Evolutionary conservation across 2,113 vertebrate genomes (phyloP), one percentile per base, ranked within the genome.

Genomic region (Monopterus albus): DNA sequence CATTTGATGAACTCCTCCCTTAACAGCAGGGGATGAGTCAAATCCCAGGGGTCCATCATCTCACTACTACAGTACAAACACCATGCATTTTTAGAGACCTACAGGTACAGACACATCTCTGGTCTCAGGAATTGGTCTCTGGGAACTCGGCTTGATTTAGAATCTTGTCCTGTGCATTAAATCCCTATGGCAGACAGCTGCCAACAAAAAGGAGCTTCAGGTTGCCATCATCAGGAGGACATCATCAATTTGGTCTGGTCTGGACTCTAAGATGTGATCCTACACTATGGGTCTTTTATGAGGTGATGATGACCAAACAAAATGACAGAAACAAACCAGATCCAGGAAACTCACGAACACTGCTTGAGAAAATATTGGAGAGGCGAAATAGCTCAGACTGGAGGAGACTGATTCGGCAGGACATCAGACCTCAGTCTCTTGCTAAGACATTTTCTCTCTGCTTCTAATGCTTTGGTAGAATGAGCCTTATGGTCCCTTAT

Each of bases 401-500:
- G 23, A 40, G 26, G 29, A 55, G 36, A 70, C 51, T n/a, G 20
- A 58, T 52, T 15, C 35, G 25, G 21, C 10, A 2, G 10, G 8
- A 51, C 5, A 3, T 43, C 40, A 43, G 8, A 20, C 26, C 11
- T n/a, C n/a, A n/a, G 70, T 53, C 40, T 36, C 20, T n/a, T 26
- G 13, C 50, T 6, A 39, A 58, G 50, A 39, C 28, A 42, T 57
- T 56, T 72, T 35, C 25, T 49, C 59, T 58, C 35, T 2, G 18
- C 63, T 49, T 46, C 1, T 65, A 76, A 82, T 76, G 57, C 43
- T 7, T 31, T 51, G 20, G 18, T 38, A 39, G 43, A 40, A 60
- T 58, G 45, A 74, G 42, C 26, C 68, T 42, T 50, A 74, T 51
- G 47, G 39, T 29, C 53, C 15, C 53, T 72, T 77, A 70, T 45